Evolutionary conservation across 2,113 vertebrate species (phyloP), one percentile per base, ranked within the genome.

Genomic region (Alouatta palliata): DNA sequence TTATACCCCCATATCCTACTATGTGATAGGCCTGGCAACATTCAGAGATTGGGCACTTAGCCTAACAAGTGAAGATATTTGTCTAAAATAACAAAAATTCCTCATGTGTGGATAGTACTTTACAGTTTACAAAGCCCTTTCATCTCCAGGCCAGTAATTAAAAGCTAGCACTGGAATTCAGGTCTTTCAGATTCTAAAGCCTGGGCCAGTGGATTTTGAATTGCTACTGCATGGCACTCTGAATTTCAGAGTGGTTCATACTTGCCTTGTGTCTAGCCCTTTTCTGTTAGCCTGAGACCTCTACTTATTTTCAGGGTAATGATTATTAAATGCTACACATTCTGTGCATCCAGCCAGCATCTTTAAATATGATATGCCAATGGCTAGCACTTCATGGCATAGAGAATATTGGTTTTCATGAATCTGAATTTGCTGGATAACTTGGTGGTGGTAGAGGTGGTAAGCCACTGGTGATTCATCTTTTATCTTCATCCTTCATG

Each of bases 361-460:
- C 64, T 89, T 94, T 90, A 95, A 68, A 45, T 66, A 75, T 40
- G 19, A 73, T 32, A 16, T 91, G 64, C 64, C 25, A 32, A 32
- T 91, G 66, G 40, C 77, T 94, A 92, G 77, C 25, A 25, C 43
- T 88, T 84, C 11, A 49, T 19, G 21, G 71, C 21, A 73, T 30
- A 56, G 68, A 90, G 49, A 86, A 32, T 86, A 35, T 6, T 86
- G 45, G 32, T 83, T 91, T 88, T 95, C 35, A 66, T 61, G 35
- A 73, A 76, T 91, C 52, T 91, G 82, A 94, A 79, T 97, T 93
- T 97, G 49, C 54, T 92, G 68, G n/a, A 23, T 91, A 49, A 95
- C 37, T 19, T 43, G 66, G 40, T 76, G 49, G 32, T 58, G 10
- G 37, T 73, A 30, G 70, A 79, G 84, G 32, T 43, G 32, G 70